Conservation (phyloP, 2,113 vertebrate species). For the Oryctolagus cuniculus region DNA sequence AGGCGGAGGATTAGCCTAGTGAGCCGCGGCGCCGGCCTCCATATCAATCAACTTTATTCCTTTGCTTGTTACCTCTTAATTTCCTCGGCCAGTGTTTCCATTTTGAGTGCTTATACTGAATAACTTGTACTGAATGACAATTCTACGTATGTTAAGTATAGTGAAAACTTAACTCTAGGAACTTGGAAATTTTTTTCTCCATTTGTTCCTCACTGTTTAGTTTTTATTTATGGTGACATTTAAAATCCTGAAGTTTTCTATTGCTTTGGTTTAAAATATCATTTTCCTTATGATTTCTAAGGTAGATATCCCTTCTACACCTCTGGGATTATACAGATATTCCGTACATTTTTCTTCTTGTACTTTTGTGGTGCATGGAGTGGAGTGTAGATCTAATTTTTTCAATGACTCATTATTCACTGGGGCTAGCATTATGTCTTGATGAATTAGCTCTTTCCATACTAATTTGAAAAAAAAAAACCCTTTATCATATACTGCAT, state of each 20-base stretch:
- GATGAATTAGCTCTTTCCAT: neutral
- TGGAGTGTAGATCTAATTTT: neutral
- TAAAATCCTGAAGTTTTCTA: neutral
- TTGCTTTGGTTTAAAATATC: conserved; percentile 13
- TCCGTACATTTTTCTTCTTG: conserved; percentile 5
- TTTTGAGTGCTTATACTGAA: neutral
- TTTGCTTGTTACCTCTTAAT: conserved; percentile 32
- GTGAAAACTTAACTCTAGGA: neutral
- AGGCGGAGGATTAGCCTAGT: too few relatives aligned
- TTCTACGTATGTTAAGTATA: neutral
- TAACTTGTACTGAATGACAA: conserved; percentile 31
- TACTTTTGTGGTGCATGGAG: neutral
- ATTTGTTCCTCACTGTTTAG: neutral
- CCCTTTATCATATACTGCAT: neutral
- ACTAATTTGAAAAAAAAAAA: neutral
- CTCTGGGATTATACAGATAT: neutral
- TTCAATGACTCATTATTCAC: neutral
- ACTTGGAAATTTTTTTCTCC: conserved; percentile 23
- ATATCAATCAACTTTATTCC: neutral
- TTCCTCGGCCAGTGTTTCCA: conserved; percentile 4
- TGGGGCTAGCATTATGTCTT: neutral
- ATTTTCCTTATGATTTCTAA: conserved; percentile 34
- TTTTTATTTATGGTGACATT: conserved; percentile 5
- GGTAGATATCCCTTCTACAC: neutral
- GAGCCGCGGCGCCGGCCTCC: too few relatives aligned